These are phyloP conservation scores for Lissonota sp. DNA, from an alignment of 2,888 invertebrate species.

Conservation along the genomic window DNA sequence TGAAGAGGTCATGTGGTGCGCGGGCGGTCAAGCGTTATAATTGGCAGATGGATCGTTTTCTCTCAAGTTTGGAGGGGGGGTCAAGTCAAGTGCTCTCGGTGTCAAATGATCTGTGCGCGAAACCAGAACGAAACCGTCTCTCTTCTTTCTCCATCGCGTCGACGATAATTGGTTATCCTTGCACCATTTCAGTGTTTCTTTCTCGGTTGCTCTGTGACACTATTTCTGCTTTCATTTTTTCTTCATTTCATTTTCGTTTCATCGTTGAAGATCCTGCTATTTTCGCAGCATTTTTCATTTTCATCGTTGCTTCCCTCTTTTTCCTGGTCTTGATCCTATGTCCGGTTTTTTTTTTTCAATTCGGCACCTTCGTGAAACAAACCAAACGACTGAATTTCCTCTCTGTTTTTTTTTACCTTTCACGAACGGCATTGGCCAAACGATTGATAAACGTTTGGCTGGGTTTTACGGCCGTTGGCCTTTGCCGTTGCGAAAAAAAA, in stretches of 20 bases:
- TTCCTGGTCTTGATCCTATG: constrained; percentile 18
- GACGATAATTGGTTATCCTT: constrained; percentile 57
- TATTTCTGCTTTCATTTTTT: constrained; percentile 7
- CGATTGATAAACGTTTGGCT: constrained; percentile 63
- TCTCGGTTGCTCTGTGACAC: background rate
- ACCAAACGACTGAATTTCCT: constrained; percentile 44
- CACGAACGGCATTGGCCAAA: constrained; percentile 11
- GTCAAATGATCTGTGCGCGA: constrained; percentile 42
- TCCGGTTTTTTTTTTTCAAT: constrained; percentile 52
- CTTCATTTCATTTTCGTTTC: constrained; percentile 13
- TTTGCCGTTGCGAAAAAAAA: constrained; percentile 62
- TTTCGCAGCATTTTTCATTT: constrained; percentile 2
- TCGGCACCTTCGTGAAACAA: constrained; percentile 50
- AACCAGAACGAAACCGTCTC: background rate
- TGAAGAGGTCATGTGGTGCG: constrained; percentile 2
- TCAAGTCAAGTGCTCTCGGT: constrained; percentile 40
- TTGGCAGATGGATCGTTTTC: constrained; percentile 40
- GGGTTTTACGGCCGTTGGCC: constrained; percentile 67
- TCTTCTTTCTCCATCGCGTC: constrained; percentile 36
- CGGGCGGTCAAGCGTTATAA: constrained; percentile 50
- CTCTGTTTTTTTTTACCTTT: constrained; percentile 1
- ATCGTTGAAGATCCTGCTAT: constrained; percentile 7
- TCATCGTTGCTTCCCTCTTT: constrained; percentile 6
- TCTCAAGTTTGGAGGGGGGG: constrained; percentile 11
- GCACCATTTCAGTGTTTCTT: constrained; percentile 20